phyloP scores from a whole-genome alignment of 2,888 invertebrate genomes.

The Apeira syringaria region DNA sequence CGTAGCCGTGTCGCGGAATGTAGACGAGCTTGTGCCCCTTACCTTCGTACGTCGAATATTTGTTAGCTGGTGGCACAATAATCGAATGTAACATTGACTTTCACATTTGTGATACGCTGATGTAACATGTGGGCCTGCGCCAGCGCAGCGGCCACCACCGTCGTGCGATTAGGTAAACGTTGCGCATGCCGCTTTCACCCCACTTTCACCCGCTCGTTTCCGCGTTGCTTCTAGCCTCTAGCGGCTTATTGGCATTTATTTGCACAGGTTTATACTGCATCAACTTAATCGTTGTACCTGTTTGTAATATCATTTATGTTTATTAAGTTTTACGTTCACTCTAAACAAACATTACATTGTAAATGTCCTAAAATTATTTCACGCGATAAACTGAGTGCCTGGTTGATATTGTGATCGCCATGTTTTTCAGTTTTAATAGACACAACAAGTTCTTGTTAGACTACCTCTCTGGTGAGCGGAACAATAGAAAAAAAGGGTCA shows the following conservation, averaged over 20 bases:
- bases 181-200: slow-evolving; percentile 76
- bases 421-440: too few relatives aligned
- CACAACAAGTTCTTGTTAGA: too few relatives aligned
- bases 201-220: slow-evolving; percentile 78
- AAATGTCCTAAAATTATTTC: too few relatives aligned
- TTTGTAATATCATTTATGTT: slow-evolving; percentile 1
- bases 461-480: too few relatives aligned
- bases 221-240: slow-evolving; percentile 56
- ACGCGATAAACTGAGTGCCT: too few relatives aligned
- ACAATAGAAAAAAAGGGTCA: too few relatives aligned
- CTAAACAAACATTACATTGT: too few relatives aligned
- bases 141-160: slow-evolving; percentile 40
- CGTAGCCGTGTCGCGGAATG: not conserved
- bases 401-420: too few relatives aligned
- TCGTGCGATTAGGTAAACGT: slow-evolving; percentile 76
- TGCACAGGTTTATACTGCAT: slow-evolving; percentile 40
- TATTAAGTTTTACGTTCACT: too few relatives aligned
- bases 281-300: slow-evolving; percentile 23
- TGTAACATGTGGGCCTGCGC: slow-evolving; percentile 51
- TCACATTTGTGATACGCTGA: slow-evolving; percentile 68
- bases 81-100: slow-evolving; percentile 79
- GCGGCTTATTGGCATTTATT: slow-evolving; percentile 44
- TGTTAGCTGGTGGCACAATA: slow-evolving; percentile 36
- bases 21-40: too few relatives aligned
- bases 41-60: too few relatives aligned